A percentile compares a stretch with the other conserved stretches of the same genome.
Evolutionary conservation across 2,113 vertebrate species (phyloP).

Genomic region (Hippocampus mohnikei): DNA sequence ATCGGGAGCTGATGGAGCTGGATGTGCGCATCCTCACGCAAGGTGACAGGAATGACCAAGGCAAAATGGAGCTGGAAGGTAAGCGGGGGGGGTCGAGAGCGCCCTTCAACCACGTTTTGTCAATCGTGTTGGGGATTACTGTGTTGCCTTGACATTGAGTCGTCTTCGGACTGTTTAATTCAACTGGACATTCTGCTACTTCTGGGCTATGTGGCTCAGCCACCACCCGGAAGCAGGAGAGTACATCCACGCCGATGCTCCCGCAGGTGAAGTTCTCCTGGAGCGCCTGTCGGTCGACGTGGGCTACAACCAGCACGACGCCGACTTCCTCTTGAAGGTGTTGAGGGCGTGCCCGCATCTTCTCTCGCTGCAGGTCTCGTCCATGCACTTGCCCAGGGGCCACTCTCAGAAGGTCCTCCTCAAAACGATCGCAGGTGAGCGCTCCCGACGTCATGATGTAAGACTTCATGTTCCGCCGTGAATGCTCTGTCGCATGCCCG

Average conservation of each 20-base stretch:
- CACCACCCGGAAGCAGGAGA: too few species aligned
- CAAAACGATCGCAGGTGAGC: slow-evolving; percentile 36
- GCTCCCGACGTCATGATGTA: neutral
- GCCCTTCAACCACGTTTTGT: too few species aligned
- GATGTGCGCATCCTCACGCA: slow-evolving; percentile 16
- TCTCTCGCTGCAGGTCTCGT: slow-evolving; percentile 21
- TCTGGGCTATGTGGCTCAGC: too few species aligned
- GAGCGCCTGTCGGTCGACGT: slow-evolving; percentile 42
- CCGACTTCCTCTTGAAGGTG: slow-evolving; percentile 9
- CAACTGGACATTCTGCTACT: too few species aligned
- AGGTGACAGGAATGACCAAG: too few species aligned
- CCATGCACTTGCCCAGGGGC: slow-evolving; percentile 22
- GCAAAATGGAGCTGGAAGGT: neutral
- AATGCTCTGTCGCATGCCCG: too few species aligned
- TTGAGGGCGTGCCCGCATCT: slow-evolving; percentile 38
- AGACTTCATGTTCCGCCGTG: neutral
- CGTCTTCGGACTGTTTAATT: too few species aligned
- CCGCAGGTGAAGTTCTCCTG: slow-evolving; percentile 20
- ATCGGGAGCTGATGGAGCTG: slow-evolving; percentile 11
- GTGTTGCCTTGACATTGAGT: too few species aligned
- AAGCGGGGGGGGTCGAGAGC: neutral
- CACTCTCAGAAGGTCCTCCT: slow-evolving; percentile 31
- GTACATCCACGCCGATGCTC: too few species aligned
- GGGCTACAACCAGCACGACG: slow-evolving; percentile 8
- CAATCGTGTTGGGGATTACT: too few species aligned